These are phyloP conservation scores for Arctocebus calabarensis DNA, from an alignment of 2,797 vertebrate species.

Conservation along the genomic window DNA sequence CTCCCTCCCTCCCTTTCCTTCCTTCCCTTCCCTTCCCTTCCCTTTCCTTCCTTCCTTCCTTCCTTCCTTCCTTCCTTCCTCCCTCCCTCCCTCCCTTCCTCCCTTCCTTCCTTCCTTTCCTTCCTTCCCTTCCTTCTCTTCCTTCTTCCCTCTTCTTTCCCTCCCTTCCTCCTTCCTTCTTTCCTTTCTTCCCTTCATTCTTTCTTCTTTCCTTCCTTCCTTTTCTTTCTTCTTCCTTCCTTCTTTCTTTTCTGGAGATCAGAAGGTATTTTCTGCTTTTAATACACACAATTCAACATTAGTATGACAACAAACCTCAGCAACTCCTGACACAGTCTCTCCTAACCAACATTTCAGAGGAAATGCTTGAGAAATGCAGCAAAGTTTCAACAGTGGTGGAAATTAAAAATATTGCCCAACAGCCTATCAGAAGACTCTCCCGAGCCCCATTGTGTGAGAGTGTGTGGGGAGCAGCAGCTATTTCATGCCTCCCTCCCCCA, in stretches of 20 bases:
- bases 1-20: too few species aligned
- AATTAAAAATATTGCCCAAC: constrained; percentile 15
- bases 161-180: too few species aligned
- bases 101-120: background rate
- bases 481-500: background rate
- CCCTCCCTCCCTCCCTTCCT: background rate
- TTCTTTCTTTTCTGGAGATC: background rate
- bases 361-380: background rate
- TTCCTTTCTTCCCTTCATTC: background rate
- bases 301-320: background rate
- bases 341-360: background rate
- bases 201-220: too few species aligned
- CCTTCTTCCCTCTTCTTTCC: background rate
- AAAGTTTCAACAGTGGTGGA: constrained; percentile 12
- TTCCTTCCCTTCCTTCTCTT: background rate
- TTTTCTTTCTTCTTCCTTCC: background rate
- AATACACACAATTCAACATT: background rate
- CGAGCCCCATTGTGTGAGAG: background rate
- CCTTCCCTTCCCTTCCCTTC: too few species aligned
- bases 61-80: background rate
- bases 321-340: background rate
- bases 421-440: background rate
- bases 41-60: too few species aligned
- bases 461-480: background rate
- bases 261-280: background rate